Evolutionary conservation across 2,888 invertebrate genomes (phyloP).

Genomic region (Torymus tubicola): DNA sequence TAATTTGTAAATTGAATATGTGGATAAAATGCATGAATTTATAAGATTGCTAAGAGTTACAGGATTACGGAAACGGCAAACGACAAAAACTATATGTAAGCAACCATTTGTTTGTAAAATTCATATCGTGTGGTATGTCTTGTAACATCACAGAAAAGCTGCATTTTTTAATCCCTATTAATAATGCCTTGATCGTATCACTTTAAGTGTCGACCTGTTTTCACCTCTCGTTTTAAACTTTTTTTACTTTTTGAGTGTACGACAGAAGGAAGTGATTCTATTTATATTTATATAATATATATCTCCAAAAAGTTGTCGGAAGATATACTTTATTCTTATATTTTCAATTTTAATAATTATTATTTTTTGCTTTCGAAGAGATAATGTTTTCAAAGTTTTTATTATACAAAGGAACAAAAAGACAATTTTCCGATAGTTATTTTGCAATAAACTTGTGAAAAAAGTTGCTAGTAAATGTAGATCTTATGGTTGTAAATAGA

Average conservation of each 20-base stretch:
- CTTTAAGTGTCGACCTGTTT: constrained; percentile 17
- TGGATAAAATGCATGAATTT: not conserved
- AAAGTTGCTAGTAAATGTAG: too few species aligned
- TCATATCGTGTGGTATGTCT: constrained; percentile 32
- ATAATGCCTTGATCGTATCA: constrained; percentile 38
- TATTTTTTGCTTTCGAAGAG: constrained; percentile 4
- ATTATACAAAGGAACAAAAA: not conserved
- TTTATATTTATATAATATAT: not conserved
- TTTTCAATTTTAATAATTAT: constrained; percentile 13
- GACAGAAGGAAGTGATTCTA: not conserved
- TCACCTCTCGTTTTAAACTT: not conserved
- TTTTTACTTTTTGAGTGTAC: not conserved
- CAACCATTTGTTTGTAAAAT: constrained; percentile 18
- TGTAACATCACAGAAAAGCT: constrained; percentile 56
- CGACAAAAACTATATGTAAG: not conserved
- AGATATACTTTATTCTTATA: not conserved
- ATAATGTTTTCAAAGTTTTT: not conserved
- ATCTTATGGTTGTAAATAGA: too few species aligned
- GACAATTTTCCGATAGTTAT: too few species aligned
- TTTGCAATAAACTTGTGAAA: too few species aligned
- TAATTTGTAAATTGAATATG: too few species aligned
- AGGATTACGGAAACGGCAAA: constrained; percentile 19
- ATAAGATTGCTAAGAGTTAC: constrained; percentile 2
- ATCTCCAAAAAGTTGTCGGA: not conserved
- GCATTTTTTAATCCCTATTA: constrained; percentile 23